phyloP scores from a whole-genome alignment of 2,888 invertebrate genomes.

The Strigamia maritima region DNA sequence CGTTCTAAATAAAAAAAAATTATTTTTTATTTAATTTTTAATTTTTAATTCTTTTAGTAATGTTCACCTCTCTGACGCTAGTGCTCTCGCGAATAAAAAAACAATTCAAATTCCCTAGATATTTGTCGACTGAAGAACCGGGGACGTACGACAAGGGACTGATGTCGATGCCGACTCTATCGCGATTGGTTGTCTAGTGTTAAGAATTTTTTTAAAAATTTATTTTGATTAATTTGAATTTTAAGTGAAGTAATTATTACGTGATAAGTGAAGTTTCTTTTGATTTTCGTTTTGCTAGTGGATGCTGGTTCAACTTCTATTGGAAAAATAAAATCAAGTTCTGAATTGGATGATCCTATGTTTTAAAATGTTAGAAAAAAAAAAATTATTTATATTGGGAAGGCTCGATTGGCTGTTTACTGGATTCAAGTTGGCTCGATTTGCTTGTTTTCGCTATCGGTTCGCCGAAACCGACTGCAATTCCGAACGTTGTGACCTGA shows the following conservation, averaged over 20 bases:
- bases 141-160: constrained; percentile 77
- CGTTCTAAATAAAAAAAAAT: constrained; percentile 53
- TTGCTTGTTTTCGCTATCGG: not conserved
- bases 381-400: not conserved
- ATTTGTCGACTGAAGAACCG: constrained; percentile 71
- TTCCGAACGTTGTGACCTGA: constrained; percentile 68
- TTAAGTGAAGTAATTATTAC: not conserved
- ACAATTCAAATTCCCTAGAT: constrained; percentile 86
- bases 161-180: constrained; percentile 69
- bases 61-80: constrained; percentile 70
- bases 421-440: not conserved
- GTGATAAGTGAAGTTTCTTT: not conserved
- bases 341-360: constrained; percentile 39
- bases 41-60: not conserved
- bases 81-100: constrained; percentile 94
- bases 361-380: not conserved
- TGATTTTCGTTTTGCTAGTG: constrained; percentile 25
- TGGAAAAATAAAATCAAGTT: constrained; percentile 44
- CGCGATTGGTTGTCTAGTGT: constrained; percentile 52
- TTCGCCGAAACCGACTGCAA: constrained; percentile 67
- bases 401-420: not conserved
- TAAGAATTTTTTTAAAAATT: not conserved
- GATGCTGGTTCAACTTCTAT: constrained; percentile 44
- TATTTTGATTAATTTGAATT: not conserved
- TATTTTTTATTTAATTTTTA: not conserved